A percentile compares a stretch with the other conserved stretches of the same genome.
phyloP scores from a whole-genome alignment of 2,113 vertebrate genomes.

The Phalacrocorax aristotelis region DNA sequence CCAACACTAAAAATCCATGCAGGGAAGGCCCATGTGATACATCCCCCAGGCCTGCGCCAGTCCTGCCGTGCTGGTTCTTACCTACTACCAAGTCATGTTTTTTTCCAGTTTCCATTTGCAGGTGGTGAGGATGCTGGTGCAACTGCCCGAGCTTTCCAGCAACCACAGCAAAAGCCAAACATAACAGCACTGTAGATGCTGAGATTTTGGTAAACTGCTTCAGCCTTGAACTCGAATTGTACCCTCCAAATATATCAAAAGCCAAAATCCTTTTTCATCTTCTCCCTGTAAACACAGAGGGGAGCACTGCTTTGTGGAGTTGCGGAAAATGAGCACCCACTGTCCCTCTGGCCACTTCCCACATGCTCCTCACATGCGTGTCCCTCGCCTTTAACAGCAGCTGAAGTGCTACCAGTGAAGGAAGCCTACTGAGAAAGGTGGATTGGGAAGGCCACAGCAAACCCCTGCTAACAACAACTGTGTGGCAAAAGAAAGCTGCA shows the following conservation, averaged over 20 bases:
- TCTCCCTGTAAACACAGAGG: neutral
- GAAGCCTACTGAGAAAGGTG: neutral
- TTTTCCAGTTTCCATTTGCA: neutral
- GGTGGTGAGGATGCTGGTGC: neutral
- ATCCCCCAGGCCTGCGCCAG: neutral
- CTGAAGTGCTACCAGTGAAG: neutral
- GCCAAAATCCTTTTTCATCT: neutral
- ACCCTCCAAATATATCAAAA: neutral
- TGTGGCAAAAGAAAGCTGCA: neutral
- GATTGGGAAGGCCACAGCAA: neutral
- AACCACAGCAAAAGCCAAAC: neutral
- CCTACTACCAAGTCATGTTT: neutral
- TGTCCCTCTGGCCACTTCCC: neutral
- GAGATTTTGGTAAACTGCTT: neutral
- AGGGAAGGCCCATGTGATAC: neutral
- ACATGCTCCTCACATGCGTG: accelerated
- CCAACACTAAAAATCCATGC: neutral
- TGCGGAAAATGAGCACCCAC: neutral
- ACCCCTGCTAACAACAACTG: neutral
- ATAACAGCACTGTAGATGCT: neutral
- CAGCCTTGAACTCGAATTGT: neutral
- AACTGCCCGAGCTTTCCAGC: accelerated
- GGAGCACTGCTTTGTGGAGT: neutral
- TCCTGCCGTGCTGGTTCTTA: neutral
- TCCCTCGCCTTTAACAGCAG: neutral